Evolutionary conservation across 2,888 invertebrate species (phyloP).

Genomic region (Noctua fimbriata): DNA sequence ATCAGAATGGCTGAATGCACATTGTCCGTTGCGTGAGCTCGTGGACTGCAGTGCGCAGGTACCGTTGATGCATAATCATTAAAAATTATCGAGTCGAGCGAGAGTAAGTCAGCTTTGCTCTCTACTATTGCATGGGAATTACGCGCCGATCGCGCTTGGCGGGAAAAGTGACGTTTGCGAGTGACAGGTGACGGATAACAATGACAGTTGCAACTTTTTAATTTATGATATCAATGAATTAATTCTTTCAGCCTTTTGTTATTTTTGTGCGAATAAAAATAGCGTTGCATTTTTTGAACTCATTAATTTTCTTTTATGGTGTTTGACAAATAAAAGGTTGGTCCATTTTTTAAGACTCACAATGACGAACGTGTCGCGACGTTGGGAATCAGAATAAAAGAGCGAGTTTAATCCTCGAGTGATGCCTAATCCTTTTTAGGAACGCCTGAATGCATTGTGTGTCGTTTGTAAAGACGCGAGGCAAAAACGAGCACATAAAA

Average conservation of each 20-base stretch:
- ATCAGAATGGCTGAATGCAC: conserved; percentile 87
- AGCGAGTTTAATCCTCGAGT: conserved; percentile 75
- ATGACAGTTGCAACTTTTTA: conserved; percentile 63
- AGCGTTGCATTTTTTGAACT: conserved; percentile 46
- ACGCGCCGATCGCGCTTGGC: conserved; percentile 78
- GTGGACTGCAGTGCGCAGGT: conserved; percentile 87
- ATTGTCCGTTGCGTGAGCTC: conserved; percentile 90
- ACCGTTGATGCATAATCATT: conserved; percentile 88
- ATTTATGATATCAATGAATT: conserved; percentile 56
- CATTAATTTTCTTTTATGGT: conserved; percentile 44
- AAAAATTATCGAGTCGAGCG: conserved; percentile 85
- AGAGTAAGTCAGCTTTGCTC: conserved; percentile 75
- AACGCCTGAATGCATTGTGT: conserved; percentile 73
- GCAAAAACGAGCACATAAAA: conserved; percentile 72
- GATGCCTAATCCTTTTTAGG: conserved; percentile 79
- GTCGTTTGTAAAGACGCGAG: conserved; percentile 70
- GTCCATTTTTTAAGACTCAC: conserved; percentile 59
- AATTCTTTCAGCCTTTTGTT: conserved; percentile 42
- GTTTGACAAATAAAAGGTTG: conserved; percentile 46
- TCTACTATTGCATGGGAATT: conserved; percentile 83
- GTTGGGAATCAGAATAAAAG: conserved; percentile 83
- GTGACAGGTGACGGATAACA: conserved; percentile 78
- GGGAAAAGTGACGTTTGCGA: conserved; percentile 81
- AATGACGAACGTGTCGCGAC: conserved; percentile 80
- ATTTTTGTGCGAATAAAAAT: conserved; percentile 57